Percentiles rank a stretch among this genome's conserved stretches.
Conservation (phyloP, 2,888 invertebrate genomes). For the Meteorus cinctellus region DNA sequence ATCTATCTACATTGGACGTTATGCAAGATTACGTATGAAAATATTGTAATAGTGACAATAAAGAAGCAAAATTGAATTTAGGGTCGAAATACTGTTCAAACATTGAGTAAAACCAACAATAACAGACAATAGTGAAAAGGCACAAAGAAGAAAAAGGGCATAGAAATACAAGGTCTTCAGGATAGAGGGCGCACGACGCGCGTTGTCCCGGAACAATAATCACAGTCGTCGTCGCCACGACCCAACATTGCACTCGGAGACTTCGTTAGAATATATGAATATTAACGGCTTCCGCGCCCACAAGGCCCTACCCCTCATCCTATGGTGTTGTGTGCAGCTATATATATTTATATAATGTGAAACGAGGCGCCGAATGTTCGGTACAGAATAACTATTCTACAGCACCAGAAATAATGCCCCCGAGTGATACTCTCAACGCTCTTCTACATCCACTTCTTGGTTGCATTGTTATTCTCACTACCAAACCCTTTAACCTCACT, state of each 20-base stretch:
- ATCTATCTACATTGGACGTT: neutral
- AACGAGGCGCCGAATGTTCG: constrained; percentile 33
- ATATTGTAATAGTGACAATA: neutral
- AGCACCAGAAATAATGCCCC: constrained; percentile 30
- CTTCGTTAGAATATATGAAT: constrained; percentile 42
- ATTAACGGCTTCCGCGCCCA: constrained; percentile 34
- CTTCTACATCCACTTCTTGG: constrained; percentile 1
- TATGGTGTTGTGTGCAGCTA: neutral
- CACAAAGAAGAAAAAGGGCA: constrained; percentile 9
- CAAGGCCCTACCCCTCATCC: neutral
- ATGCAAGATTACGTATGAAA: neutral
- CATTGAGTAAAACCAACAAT: neutral
- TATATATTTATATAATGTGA: neutral
- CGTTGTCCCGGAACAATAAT: constrained; percentile 41
- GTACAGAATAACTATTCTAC: neutral
- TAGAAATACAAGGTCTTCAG: neutral
- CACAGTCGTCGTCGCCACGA: constrained; percentile 34
- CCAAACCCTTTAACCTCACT: neutral
- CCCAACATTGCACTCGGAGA: constrained; percentile 27
- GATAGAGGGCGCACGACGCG: neutral
- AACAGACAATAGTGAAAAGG: constrained; percentile 30
- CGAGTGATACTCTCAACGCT: constrained; percentile 19
- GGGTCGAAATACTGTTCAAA: neutral
- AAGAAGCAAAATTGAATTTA: neutral
- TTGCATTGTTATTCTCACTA: constrained; percentile 5